Base-by-base conservation (phyloP, 92 coral and sea anemone species). In the Ricordea florida region DNA sequence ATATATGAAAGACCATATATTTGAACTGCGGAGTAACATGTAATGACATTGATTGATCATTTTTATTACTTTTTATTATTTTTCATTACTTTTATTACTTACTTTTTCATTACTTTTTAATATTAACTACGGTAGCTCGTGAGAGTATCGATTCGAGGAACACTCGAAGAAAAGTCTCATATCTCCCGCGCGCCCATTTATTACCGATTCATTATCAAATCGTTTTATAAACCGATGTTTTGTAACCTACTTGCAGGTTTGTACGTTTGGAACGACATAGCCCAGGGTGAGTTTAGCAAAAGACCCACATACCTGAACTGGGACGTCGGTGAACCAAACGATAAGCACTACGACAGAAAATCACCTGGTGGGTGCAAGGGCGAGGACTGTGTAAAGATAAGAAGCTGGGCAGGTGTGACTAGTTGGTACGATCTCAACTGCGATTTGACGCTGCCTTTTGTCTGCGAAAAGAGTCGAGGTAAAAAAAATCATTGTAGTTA, bases 351-450 rank as follows among this genome's bases (percentile, higher is more conserved):
- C 55, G 88, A 88, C 23, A 67, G 66, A 22, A 53, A 81, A 4
- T 50, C 84, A 30, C 72, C 90, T 24, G 63, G 74, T 48, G 69
- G 72, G 29, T 94, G 98, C 24, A 77, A 89, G 15, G 98, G 98
- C 9, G 98, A 94, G 46, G 98, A 94, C 84, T 94, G 98, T 42
- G 93, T 94, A 6, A 93, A 86, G 62, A 89, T 92, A 73, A 79
- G 79, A 22, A 82, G 81, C 38, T 79, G 96, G 96, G 79, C 86
- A 47, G 87, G 72, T 40, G 82, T 82, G 10, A 87, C 73, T 73
- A 84, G 85, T 20, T 94, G 98, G 98, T 66, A 78, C 51, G 98
- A 94, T 82, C 48, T 83, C 29, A 85, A 87, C 32, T 94, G 98
- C 57, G 30, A 85, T 21, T 86, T 80, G 21, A 51, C 73, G 46